Base-by-base conservation (phyloP, 2,113 vertebrate genomes). In the Lepus timidus region DNA sequence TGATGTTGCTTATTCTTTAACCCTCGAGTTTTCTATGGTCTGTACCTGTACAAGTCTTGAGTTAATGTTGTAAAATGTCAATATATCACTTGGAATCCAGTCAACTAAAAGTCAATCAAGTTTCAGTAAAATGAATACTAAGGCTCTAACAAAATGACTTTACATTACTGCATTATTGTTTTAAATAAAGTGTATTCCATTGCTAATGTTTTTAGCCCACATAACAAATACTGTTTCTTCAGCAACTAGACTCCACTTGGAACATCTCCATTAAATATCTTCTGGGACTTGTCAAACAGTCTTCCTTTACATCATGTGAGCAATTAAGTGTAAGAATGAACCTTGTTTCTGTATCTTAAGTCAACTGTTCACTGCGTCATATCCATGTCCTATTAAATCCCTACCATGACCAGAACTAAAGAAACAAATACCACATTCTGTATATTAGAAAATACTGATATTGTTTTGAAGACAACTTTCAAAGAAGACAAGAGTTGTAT, bases 271-370 rank as follows among this genome's bases (percentile, higher is more conserved):
- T 90, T 85, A 92, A 92, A 64, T 90, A 74, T 92, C 68, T 92
- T 89, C 84, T 80, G 88, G 55, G 17, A 95, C 20, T 86, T 92
- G 65, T 76, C 91, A 97, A 96, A 93, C 31, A 83, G 62, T 83
- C 23, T 85, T 90, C 36, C 44, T 95, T 95, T 91, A 81, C 7
- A 92, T 65, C 33, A 94, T 71, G 51, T 74, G 51, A 87, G 23
- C 78, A 95, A 90, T 70, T 92, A 90, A 85, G 81, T 85, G 39
- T 94, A 96, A 92, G 36, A 85, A 90, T 80, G 70, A 93, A 96
- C 82, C 16, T 90, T 94, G 9, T 61, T 85, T 88, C 39, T 81
- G 4, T 84, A 27, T 73, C 39, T 85, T 93, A 94, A 92, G 67
- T 73, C 19, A 94, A 44, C 49, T 52, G 6, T 88, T 86, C 33